phyloP scores from a whole-genome alignment of 2,888 invertebrate genomes.

The Arrhopalites spinosus region DNA sequence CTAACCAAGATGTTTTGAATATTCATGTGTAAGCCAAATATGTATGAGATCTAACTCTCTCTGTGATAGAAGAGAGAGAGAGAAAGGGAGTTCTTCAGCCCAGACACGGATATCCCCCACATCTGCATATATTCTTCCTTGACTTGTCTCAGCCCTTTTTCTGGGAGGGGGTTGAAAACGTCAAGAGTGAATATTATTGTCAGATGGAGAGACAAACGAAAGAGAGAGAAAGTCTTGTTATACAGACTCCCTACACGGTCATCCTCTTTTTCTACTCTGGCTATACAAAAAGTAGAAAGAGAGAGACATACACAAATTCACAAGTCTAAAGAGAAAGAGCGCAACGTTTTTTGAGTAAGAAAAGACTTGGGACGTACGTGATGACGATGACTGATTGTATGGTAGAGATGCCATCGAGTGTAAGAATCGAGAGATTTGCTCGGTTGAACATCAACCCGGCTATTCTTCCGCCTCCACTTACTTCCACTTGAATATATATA shows the following conservation, averaged over 20 bases:
- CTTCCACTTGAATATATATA: neutral
- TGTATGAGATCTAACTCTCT: neutral
- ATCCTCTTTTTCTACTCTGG: neutral
- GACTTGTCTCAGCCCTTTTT: neutral
- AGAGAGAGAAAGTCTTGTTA: neutral
- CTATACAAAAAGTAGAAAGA: neutral
- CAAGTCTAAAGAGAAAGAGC: neutral
- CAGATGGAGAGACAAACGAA: neutral
- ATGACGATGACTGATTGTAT: constrained; percentile 52
- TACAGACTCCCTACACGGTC: no score
- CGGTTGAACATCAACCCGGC: constrained; percentile 11
- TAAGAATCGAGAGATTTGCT: constrained; percentile 27
- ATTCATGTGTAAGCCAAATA: constrained; percentile 5
- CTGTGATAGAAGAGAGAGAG: neutral
- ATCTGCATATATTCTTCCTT: constrained; percentile 13
- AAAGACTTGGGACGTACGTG: neutral
- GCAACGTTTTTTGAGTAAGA: neutral
- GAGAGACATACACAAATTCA: neutral
- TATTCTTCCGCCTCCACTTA: neutral
- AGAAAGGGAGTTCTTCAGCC: neutral
- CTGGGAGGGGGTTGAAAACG: no score
- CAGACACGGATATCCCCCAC: neutral
- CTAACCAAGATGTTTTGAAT: constrained; percentile 10
- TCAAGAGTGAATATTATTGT: neutral
- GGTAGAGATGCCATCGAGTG: constrained; percentile 53